Percentiles rank a stretch among this genome's conserved stretches.
phyloP scores from a whole-genome alignment of 2,797 vertebrate genomes.

The Mycteria americana region DNA sequence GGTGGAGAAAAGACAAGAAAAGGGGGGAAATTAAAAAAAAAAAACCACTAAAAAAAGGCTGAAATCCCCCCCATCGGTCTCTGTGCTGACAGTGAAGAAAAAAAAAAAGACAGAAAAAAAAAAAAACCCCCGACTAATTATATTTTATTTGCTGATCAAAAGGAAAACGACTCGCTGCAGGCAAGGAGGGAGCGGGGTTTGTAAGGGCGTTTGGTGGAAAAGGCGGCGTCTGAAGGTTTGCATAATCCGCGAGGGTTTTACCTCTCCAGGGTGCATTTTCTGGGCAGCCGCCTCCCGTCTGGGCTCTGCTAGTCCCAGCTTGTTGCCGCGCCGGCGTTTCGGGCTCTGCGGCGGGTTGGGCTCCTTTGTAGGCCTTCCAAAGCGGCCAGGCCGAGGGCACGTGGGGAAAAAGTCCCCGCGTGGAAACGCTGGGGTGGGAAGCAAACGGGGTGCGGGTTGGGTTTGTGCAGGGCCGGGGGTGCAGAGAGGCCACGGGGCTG shows the following conservation, averaged over 20 bases:
- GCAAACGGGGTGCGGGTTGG: not conserved
- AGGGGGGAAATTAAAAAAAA: not conserved
- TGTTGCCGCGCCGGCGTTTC: not conserved
- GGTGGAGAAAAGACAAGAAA: not conserved
- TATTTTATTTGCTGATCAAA: slow-evolving; percentile 44
- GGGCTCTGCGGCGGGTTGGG: not conserved
- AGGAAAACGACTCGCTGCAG: slow-evolving; percentile 22
- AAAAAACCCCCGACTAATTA: not conserved
- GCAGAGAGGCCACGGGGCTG: not conserved
- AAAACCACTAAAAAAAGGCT: not conserved
- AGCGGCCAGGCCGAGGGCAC: not conserved
- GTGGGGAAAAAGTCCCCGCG: accelerated
- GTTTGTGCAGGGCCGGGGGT: no score
- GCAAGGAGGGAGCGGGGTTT: not conserved
- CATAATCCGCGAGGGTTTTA: not conserved
- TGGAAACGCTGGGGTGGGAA: not conserved
- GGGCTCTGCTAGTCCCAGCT: not conserved
- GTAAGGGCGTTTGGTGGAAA: not conserved
- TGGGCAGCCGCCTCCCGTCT: not conserved
- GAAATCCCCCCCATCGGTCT: not conserved
- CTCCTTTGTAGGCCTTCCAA: not conserved
- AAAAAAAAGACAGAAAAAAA: not conserved
- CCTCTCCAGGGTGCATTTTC: slow-evolving; percentile 20
- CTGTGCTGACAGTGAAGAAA: not conserved
- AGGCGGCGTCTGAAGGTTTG: not conserved